phyloP scores from a whole-genome alignment of 2,888 invertebrate genomes.

The Drosophila rubida region DNA sequence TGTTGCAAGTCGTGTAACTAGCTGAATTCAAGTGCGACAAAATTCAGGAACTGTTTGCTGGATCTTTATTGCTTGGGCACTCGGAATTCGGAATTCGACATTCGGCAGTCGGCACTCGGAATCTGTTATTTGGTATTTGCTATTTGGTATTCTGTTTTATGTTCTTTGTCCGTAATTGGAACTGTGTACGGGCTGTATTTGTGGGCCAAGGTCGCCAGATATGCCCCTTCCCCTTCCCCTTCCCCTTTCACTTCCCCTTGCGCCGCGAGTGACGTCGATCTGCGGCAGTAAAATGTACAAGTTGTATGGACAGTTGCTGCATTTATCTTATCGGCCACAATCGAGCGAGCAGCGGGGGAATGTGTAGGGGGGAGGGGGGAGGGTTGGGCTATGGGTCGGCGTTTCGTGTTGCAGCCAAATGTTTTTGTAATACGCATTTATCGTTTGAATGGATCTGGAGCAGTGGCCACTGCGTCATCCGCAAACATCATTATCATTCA shows the following conservation, averaged over 20 bases:
- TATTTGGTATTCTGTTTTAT: conserved; percentile 27
- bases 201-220: conserved; percentile 62
- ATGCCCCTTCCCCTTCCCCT: not conserved
- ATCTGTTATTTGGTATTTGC: conserved; percentile 17
- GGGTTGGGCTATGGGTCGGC: not conserved
- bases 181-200: conserved; percentile 24
- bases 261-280: not conserved
- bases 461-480: conserved; percentile 46
- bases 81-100: conserved; percentile 7
- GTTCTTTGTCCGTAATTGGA: conserved; percentile 38
- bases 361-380: not conserved
- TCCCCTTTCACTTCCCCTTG: not conserved
- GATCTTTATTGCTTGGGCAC: conserved; percentile 4
- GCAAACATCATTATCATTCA: conserved; percentile 25
- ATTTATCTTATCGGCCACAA: conserved; percentile 49
- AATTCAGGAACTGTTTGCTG: conserved; percentile 10
- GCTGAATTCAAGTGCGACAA: not conserved
- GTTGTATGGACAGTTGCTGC: conserved; percentile 33
- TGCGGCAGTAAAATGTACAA: conserved; percentile 20
- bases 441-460: conserved; percentile 47
- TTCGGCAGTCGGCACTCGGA: conserved; percentile 11
- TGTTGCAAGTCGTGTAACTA: not conserved
- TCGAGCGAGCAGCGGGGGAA: not conserved
- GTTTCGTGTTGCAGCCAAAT: conserved; percentile 36
- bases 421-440: conserved; percentile 55